Base-by-base conservation (phyloP, 1,140 invertebrate species). In the Apolygus lucorum region DNA sequence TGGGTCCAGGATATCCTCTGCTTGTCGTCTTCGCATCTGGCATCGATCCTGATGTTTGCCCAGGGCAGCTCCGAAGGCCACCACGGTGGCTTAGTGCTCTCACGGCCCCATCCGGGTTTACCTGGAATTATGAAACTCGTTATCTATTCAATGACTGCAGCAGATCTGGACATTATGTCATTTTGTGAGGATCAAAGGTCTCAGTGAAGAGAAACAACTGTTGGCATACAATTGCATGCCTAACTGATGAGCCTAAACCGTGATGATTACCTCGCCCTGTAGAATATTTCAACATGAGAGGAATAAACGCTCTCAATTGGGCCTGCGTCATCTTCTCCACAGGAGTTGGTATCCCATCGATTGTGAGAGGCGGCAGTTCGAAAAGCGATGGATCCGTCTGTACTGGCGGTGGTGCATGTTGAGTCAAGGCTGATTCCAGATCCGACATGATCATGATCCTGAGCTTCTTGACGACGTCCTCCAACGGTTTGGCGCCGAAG, bases 261-360 rank as follows among this genome's bases (percentile, higher is more conserved):
- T 42, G 34, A 8, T 42, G 17, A 4, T 28, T 67, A 29, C 17
- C 67, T 77, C 79, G 77, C 83, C 84, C 87, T 64, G 95, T 98
- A 0, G 95, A 97, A 81, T 97, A 98, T 81, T 98, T 98, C 72
- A 98, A 82, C 95, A 98, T 98, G 69, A 98, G 84, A 52, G 95
- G 95, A 74, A 98, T 98, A 78, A 98, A 98, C 62, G 94, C 94
- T 72, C 95, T 82, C 54, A 98, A 81, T 79, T 98, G 95, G 49
- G 95, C 95, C 79, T 98, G 95, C 21, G 95, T 98, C 95, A 98
- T 98, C 84, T 98, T 98, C 80, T 98, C 95, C 0, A 98, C 93
- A 1, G 95, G 95, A 34, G 95, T 98, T 34, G 95, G 95, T 78
- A 98, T 98, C 54, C 92, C 95, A 81, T 98, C 95, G 74, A 98